Percentiles rank a stretch among this genome's conserved stretches.
phyloP scores from a whole-genome alignment of 2,797 vertebrate genomes.

The Distichodus sexfasciatus region DNA sequence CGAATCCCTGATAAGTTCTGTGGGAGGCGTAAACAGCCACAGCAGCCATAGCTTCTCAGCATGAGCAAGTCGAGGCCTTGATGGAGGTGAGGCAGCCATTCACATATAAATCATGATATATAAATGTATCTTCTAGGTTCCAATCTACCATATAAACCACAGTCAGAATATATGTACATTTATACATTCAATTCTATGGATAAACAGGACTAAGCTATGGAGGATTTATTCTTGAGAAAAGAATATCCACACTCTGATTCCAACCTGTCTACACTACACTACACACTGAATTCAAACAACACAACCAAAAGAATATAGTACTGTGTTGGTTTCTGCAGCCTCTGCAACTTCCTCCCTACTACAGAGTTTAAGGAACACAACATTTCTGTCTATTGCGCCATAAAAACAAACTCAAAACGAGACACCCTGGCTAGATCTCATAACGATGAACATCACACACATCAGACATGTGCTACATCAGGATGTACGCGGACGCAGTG shows the following conservation, averaged over 20 bases:
- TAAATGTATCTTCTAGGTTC: neutral
- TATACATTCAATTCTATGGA: neutral
- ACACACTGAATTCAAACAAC: too few relatives aligned
- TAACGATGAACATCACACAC: neutral
- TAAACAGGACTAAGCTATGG: too few relatives aligned
- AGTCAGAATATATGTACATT: neutral
- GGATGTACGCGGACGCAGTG: too few relatives aligned
- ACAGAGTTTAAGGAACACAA: neutral
- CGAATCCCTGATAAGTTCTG: constrained; percentile 49
- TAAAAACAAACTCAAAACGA: neutral
- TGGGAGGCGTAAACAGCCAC: constrained; percentile 22
- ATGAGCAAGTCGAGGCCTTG: neutral
- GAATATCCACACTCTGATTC: too few relatives aligned
- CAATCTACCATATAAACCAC: neutral
- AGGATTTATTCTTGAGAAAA: too few relatives aligned
- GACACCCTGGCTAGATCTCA: neutral
- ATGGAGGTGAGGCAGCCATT: neutral
- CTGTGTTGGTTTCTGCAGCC: neutral
- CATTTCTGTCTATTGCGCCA: neutral
- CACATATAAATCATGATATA: neutral
- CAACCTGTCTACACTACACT: too few relatives aligned
- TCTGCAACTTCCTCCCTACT: neutral
- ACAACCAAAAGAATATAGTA: neutral
- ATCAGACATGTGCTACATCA: neutral
- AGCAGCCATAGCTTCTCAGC: neutral